Conservation (phyloP, 2,888 invertebrate species). For the Lathronympha strigana region DNA sequence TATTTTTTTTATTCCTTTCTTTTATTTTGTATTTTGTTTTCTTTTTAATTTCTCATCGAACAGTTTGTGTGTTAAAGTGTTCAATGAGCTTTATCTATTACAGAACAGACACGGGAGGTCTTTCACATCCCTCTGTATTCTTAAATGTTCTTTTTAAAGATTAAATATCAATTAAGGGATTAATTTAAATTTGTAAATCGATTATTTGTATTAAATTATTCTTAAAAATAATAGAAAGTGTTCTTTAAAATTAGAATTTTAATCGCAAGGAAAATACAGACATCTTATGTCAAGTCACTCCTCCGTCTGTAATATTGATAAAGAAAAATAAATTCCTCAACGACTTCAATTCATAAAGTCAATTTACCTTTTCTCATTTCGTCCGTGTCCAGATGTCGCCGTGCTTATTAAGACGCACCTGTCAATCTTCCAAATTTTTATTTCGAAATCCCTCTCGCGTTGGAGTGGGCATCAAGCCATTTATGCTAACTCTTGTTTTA, state of each 20-base stretch:
- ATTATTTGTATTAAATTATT: neutral
- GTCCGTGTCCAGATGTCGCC: conserved; percentile 72
- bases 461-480: conserved; percentile 67
- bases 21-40: too few species aligned
- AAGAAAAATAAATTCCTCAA: conserved; percentile 46
- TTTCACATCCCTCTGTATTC: too few species aligned
- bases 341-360: conserved; percentile 62
- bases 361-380: conserved; percentile 82
- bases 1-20: neutral
- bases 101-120: too few species aligned
- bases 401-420: conserved; percentile 83
- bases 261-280: conserved; percentile 6
- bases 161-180: neutral
- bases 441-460: conserved; percentile 69
- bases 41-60: too few species aligned
- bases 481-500: conserved; percentile 44
- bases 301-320: conserved; percentile 39
- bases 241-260: neutral
- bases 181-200: neutral
- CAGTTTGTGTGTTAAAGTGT: too few species aligned
- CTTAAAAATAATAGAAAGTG: neutral
- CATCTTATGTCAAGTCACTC: conserved; percentile 18
- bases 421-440: conserved; percentile 81
- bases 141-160: too few species aligned
- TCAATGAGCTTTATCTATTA: too few species aligned